Evolutionary conservation across 2,888 invertebrate species (phyloP), one percentile per base, ranked within the genome.

Genomic region (Aporophyla lueneburgensis): DNA sequence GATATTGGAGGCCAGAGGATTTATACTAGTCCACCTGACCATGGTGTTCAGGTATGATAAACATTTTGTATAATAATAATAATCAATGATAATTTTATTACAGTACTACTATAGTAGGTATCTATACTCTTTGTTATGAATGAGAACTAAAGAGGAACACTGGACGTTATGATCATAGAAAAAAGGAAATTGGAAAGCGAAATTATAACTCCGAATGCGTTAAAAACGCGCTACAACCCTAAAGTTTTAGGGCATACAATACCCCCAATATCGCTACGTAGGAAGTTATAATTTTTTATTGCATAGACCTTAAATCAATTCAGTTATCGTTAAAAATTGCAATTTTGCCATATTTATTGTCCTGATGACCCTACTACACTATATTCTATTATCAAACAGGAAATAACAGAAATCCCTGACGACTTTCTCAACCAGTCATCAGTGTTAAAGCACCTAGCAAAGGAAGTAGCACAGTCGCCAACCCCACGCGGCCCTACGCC

Each of bases 351-450:
- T 53, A 53, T 67, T 66, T 21, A 33, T 66, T 51, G 14, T 33
- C 1, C 12, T 27, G 12, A 68, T n/a, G n/a, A n/a, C n/a, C n/a
- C n/a, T n/a, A n/a, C n/a, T 24, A 56, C 16, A 27, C 2, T 40
- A 19, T 1, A 10, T 9, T 71, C 21, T 24, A n/a, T 7, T 54
- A 43, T 53, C n/a, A 1, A 27, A n/a, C 73, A 87, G 87, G 98
- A 98, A 96, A 98, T 98, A 89, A 98, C 98, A 0, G 98, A 98
- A 93, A 98, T 98, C 90, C 98, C 98, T 0, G 98, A 98, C 90
- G 98, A 98, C 94, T 98, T 98, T 91, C 96, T 98, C 24, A 98
- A 97, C 93, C 98, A 98, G 90, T 98, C 98, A 4, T 98, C 98
- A 83, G 98, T 98, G 46, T 94, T 98, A 88, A 98, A 98, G 93